Conservation (phyloP, 2,888 invertebrate genomes). For the Tetragonula carbonaria region DNA sequence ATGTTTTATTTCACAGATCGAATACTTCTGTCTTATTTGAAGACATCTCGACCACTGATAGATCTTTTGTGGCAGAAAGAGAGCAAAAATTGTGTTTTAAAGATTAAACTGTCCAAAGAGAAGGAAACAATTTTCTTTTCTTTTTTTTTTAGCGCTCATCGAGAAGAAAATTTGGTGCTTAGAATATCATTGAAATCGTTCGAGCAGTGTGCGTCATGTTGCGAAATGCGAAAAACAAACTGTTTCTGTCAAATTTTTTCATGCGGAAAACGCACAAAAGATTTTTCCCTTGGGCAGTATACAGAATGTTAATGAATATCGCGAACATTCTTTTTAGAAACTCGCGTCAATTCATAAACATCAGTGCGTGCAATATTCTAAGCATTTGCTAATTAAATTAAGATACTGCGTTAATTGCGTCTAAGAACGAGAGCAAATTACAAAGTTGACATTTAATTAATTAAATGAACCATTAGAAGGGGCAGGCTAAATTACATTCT, state of each 20-base stretch:
- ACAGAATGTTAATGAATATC: not conserved
- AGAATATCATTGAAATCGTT: not conserved
- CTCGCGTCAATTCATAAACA: not conserved
- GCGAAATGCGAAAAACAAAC: not conserved
- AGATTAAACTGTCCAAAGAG: not conserved
- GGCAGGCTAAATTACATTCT: no score
- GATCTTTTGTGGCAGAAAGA: not conserved
- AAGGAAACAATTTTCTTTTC: not conserved
- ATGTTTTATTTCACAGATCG: not conserved
- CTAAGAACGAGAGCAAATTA: no score
- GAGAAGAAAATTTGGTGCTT: not conserved
- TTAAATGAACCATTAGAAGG: no score
- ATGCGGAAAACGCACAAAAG: not conserved
- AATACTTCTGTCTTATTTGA: not conserved
- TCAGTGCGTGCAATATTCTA: no score
- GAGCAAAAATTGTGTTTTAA: not conserved
- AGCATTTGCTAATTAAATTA: no score
- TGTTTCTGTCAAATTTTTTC: constrained; percentile 1
- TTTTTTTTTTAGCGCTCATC: not conserved
- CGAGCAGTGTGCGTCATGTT: not conserved
- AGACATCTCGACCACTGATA: not conserved
- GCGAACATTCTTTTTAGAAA: not conserved
- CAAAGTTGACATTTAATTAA: no score
- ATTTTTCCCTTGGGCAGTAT: not conserved
- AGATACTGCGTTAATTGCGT: no score